These are phyloP conservation scores for Leptestheria dahalacensis DNA, from an alignment of 1,140 invertebrate species.

Conservation along the genomic window DNA sequence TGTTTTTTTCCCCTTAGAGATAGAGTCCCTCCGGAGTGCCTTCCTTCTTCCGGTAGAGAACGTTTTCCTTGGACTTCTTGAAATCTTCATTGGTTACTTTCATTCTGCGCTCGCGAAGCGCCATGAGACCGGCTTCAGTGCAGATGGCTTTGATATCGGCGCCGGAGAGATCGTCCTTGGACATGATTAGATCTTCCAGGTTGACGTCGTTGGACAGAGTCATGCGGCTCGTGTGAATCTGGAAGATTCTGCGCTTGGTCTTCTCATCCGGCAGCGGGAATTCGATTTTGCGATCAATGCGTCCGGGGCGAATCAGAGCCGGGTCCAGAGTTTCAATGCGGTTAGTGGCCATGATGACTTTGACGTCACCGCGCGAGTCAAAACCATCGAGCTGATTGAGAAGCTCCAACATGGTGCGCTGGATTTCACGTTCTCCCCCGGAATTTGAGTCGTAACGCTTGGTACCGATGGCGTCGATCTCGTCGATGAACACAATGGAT, in stretches of 20 bases:
- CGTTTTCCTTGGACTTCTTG: conserved; percentile 98
- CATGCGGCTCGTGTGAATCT: conserved; percentile 96
- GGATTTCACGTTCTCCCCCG: conserved; percentile 98
- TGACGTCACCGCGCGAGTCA: conserved; percentile 89
- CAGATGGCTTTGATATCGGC: conserved; percentile 94
- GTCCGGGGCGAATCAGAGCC: conserved; percentile 91
- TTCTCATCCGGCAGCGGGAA: conserved; percentile 99
- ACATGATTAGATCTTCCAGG: conserved; percentile 94
- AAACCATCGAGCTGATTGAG: conserved; percentile 98
- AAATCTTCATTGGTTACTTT: conserved; percentile 99
- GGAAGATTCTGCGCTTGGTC: conserved; percentile 94
- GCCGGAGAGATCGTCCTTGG: conserved; percentile 98
- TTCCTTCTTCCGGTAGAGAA: conserved; percentile 97
- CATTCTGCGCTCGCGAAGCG: conserved; percentile 92
- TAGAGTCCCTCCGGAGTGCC: conserved; percentile 97
- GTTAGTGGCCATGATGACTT: conserved; percentile 97
- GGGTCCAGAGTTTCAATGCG: conserved; percentile 98
- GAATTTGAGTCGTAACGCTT: conserved; percentile 99
- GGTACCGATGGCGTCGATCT: conserved; percentile 99
- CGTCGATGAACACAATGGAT: conserved; percentile 99
- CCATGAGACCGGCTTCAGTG: conserved; percentile 97
- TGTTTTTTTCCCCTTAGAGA: no score
- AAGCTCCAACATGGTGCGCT: conserved; percentile 98
- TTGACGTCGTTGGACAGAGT: conserved; percentile 94
- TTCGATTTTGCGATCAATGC: conserved; percentile 99